A percentile compares a stretch with the other conserved stretches of the same genome.
phyloP scores from a whole-genome alignment of 2,797 vertebrate species.

The Lagorchestes hirsutus region DNA sequence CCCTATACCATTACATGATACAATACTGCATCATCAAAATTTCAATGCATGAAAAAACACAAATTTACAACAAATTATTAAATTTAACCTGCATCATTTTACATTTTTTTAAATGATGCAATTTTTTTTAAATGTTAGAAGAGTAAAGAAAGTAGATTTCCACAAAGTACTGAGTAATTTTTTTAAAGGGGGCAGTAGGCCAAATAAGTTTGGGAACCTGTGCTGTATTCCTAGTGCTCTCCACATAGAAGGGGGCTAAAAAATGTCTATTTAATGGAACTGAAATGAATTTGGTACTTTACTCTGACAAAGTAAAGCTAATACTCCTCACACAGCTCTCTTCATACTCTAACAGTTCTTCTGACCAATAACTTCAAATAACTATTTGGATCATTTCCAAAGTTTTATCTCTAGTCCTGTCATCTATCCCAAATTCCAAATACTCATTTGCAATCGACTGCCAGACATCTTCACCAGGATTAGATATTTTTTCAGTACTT shows the following conservation, averaged over 20 bases:
- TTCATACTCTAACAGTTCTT: neutral
- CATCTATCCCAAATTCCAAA: neutral
- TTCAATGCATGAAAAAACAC: no score
- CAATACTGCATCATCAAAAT: no score
- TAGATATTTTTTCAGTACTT: neutral
- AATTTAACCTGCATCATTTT: no score
- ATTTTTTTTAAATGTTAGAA: no score
- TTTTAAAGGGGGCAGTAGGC: no score
- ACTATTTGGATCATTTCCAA: neutral
- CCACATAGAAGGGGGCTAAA: neutral
- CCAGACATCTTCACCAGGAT: neutral
- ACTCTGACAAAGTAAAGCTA: neutral
- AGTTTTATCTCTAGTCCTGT: neutral
- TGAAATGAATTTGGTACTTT: neutral
- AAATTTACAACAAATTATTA: no score
- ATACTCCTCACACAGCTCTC: neutral
- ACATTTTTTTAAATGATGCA: no score
- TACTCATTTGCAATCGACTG: neutral
- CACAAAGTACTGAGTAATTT: no score
- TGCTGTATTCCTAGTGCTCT: neutral
- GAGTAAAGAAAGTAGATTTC: no score
- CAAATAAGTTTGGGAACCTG: no score
- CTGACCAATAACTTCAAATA: neutral
- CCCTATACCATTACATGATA: no score
- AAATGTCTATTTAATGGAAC: neutral